Evolutionary conservation across 2,888 invertebrate genomes (phyloP).

Genomic region (Ormyrus nitidulus): DNA sequence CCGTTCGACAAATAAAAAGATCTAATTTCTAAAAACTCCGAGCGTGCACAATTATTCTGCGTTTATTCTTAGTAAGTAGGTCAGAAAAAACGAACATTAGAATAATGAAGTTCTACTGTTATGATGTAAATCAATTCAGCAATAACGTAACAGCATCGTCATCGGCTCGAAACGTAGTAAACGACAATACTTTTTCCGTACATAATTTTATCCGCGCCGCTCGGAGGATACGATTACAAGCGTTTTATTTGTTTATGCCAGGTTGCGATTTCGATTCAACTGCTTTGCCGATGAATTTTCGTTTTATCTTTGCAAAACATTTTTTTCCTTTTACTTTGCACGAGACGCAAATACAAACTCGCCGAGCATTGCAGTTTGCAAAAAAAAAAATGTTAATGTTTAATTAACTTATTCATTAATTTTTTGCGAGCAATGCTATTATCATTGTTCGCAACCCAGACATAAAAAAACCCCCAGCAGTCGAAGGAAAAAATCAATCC

Average conservation of each 20-base stretch:
- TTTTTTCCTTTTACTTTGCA: too few species aligned
- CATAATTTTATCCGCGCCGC: slow-evolving; percentile 9
- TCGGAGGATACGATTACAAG: not conserved
- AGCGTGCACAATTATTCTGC: slow-evolving; percentile 38
- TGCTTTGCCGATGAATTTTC: too few species aligned
- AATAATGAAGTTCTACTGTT: slow-evolving; percentile 48
- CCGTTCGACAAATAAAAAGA: slow-evolving; percentile 21
- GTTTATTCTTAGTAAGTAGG: slow-evolving; percentile 56
- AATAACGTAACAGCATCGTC: slow-evolving; percentile 21
- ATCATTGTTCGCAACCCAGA: too few species aligned
- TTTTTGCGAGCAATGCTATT: too few species aligned
- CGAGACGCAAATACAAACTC: too few species aligned
- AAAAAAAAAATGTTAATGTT: too few species aligned
- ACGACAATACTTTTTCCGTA: slow-evolving; percentile 41
- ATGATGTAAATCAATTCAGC: slow-evolving; percentile 54
- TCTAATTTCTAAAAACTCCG: slow-evolving; percentile 42
- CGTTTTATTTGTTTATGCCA: not conserved
- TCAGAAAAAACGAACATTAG: slow-evolving; percentile 43
- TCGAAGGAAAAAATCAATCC: not conserved
- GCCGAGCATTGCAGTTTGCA: too few species aligned
- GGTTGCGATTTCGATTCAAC: not conserved
- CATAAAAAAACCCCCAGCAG: not conserved
- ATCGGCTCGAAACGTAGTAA: not conserved
- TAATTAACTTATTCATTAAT: too few species aligned
- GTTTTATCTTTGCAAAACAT: not conserved